phyloP scores from a whole-genome alignment of 2,888 invertebrate genomes.

The Acleris emargana region DNA sequence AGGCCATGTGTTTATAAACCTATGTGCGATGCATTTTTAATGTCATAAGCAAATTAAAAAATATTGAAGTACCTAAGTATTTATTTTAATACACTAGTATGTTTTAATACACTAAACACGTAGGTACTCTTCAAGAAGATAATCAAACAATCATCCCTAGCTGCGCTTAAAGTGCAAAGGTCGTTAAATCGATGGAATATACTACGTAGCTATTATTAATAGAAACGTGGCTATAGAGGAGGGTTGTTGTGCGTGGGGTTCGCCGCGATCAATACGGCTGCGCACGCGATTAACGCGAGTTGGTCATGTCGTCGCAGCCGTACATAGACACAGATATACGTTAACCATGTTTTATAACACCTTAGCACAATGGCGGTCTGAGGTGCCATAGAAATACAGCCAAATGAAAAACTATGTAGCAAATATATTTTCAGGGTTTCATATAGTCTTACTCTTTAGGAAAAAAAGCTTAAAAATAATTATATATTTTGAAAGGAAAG shows the following conservation, averaged over 20 bases:
- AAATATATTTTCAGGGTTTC: no score
- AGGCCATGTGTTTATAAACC: no score
- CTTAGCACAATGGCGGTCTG: background rate
- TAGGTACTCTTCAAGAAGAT: background rate
- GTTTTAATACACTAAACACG: no score
- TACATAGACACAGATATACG: slow-evolving; percentile 26
- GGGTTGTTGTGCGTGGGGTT: slow-evolving; percentile 54
- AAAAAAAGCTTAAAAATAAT: no score
- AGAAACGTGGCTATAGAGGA: slow-evolving; percentile 42
- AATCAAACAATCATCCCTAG: background rate
- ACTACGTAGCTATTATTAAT: slow-evolving; percentile 21
- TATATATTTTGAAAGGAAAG: no score
- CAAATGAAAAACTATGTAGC: no score
- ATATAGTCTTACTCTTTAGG: no score
- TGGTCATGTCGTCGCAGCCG: slow-evolving; percentile 43
- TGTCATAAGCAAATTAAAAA: no score
- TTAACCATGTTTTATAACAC: slow-evolving; percentile 6
- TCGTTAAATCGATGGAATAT: slow-evolving; percentile 12
- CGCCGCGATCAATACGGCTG: slow-evolving; percentile 66
- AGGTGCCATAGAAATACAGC: no score
- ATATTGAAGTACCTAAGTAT: no score
- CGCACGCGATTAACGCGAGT: slow-evolving; percentile 71
- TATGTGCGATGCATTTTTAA: no score
- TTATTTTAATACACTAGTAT: no score
- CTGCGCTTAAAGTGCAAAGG: background rate